phyloP scores from a whole-genome alignment of 2,888 invertebrate species.

The Pollenia labialis region DNA sequence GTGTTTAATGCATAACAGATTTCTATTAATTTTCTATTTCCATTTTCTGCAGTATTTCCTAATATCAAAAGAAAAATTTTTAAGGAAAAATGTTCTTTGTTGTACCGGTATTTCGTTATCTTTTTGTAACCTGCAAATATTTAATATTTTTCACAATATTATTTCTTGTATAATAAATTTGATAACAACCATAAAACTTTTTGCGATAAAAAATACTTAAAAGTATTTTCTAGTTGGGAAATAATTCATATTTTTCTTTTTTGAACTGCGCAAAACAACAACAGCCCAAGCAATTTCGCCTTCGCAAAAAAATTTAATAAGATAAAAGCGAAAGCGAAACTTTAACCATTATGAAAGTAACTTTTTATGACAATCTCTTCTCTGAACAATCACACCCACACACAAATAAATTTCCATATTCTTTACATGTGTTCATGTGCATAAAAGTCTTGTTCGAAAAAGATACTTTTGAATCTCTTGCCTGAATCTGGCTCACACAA shows the following conservation, averaged over 20 bases:
- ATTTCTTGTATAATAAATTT: conserved; percentile 55
- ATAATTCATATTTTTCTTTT: background rate
- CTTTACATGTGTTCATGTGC: conserved; percentile 9
- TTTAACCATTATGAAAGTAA: conserved; percentile 52
- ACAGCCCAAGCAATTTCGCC: background rate
- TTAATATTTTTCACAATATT: conserved; percentile 42
- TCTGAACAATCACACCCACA: background rate
- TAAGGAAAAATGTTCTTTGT: background rate
- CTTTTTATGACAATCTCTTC: conserved; percentile 48
- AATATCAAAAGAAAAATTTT: background rate
- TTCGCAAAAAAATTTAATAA: background rate
- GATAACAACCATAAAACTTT: conserved; percentile 56
- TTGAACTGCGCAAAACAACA: conserved; percentile 2
- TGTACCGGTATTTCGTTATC: background rate
- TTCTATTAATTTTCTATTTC: too few species aligned
- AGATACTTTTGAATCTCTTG: conserved; percentile 16
- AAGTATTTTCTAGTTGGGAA: conserved; percentile 19
- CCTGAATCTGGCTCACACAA: background rate
- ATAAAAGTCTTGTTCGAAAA: conserved; percentile 27
- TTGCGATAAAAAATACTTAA: background rate
- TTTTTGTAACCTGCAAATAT: conserved; percentile 37
- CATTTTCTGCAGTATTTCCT: too few species aligned
- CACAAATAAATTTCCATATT: conserved; percentile 21
- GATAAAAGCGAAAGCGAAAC: conserved; percentile 38
- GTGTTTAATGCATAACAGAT: too few species aligned